Conservation (phyloP, 2,888 invertebrate genomes). For the Helicoverpa assulta region DNA sequence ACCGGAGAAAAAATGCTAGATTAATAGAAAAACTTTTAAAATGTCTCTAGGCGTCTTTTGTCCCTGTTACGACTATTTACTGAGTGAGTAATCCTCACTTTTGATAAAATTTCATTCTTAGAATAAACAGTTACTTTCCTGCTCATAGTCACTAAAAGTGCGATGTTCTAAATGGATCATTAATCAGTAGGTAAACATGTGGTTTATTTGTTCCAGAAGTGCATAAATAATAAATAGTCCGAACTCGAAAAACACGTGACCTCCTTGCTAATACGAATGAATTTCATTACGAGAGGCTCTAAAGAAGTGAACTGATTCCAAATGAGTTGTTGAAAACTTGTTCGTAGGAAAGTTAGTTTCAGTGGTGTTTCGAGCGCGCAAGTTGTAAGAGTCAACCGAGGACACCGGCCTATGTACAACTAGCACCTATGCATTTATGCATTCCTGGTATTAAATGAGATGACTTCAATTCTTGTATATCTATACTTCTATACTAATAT, state of each 20-base stretch:
- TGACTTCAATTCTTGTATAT: not conserved
- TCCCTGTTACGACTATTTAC: no score
- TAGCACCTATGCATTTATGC: slow-evolving; percentile 22
- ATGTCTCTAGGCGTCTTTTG: slow-evolving; percentile 8
- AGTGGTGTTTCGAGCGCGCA: slow-evolving; percentile 32
- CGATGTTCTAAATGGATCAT: no score
- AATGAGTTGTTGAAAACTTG: slow-evolving; percentile 45
- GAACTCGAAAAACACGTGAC: not conserved
- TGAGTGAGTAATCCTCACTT: no score
- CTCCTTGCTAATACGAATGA: slow-evolving; percentile 22
- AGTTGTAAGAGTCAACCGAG: slow-evolving; percentile 35
- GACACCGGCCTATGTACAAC: not conserved
- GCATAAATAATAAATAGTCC: not conserved
- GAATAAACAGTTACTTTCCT: no score
- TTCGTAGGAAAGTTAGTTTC: slow-evolving; percentile 30
- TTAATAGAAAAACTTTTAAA: slow-evolving; percentile 49
- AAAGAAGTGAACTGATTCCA: slow-evolving; percentile 41
- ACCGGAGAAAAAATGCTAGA: slow-evolving; percentile 31
- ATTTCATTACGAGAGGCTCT: slow-evolving; percentile 32
- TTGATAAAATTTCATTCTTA: no score
- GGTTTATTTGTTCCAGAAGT: no score
- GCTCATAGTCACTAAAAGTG: no score
- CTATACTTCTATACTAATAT: no score
- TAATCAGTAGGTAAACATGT: no score
- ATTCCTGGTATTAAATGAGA: not conserved